Conservation (phyloP, 35 echinoderm and acorn worm species). For the Diadema setosum region DNA sequence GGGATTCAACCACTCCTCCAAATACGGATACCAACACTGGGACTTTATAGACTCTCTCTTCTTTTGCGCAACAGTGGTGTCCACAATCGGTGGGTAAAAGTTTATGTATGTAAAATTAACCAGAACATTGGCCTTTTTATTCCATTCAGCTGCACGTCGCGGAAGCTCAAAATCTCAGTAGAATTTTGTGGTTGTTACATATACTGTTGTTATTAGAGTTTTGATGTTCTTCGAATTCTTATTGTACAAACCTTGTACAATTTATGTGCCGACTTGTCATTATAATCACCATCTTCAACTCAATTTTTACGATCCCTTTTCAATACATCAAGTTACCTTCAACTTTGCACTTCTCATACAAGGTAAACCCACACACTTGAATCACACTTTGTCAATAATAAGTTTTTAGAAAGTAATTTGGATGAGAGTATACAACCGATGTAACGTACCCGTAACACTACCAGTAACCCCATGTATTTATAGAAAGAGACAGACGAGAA, state of each 20-base stretch:
- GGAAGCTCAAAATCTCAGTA: neutral
- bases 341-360: too few relatives aligned
- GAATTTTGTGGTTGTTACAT: neutral
- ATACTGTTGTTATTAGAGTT: neutral
- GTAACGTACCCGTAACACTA: too few relatives aligned
- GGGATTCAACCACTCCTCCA: neutral
- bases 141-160: neutral
- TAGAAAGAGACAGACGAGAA: too few relatives aligned
- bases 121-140: neutral
- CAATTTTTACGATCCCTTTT: neutral
- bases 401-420: too few relatives aligned
- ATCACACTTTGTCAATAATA: too few relatives aligned
- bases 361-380: too few relatives aligned
- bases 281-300: neutral
- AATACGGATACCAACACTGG: neutral
- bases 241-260: neutral
- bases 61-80: neutral
- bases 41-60: neutral
- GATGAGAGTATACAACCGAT: too few relatives aligned
- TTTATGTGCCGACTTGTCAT: neutral
- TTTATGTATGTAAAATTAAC: neutral
- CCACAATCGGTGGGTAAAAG: neutral
- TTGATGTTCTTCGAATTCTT: neutral
- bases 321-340: too few relatives aligned
- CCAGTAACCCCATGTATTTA: too few relatives aligned